Evolutionary conservation across 2,888 invertebrate species (phyloP), one percentile per base, ranked within the genome.

Genomic region (Andrena praecox): DNA sequence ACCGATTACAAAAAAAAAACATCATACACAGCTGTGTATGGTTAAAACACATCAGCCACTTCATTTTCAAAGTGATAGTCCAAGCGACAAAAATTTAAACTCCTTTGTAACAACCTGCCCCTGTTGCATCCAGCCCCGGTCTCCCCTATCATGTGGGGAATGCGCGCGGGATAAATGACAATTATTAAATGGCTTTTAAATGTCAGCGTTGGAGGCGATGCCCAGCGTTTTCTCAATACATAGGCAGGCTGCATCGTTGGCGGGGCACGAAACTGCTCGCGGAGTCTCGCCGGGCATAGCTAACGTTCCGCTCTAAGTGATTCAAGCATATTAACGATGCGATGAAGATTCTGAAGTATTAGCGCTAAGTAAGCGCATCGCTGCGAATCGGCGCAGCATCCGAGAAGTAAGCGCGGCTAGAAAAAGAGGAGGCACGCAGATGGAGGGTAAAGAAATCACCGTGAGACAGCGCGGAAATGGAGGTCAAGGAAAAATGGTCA

Each of bases 141-240:
- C 29, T 29, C 2, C 29, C 29, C 2, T n/a, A 60, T 75, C 33
- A 27, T 12, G 24, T 31, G 35, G 77, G 67, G 63, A 80, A 67
- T 16, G 54, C 29, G n/a, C 33, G 50, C 29, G 33, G 48, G 54
- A 5, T 67, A 80, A 80, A 80, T 72, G 80, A 80, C 81, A 73
- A 80, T 80, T 80, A 80, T 80, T 56, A 80, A 80, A 68, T 80
- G 72, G 35, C 80, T 80, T 62, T 63, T 80, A 80, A 80, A 80
- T 80, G 80, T 72, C 81, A 80, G 67, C 10, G 29, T 16, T 6
- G 24, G 63, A 8, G 42, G 20, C 31, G 29, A 2, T 16, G 62
- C 48, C n/a, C 42, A 24, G n/a, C 59, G 56, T 64, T 72, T 77
- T 29, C 20, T 35, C 10, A 42, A 33, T 29, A 59, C 16, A 16